Base-by-base conservation (phyloP, 2,888 invertebrate genomes). In the Caradrina kadenii region DNA sequence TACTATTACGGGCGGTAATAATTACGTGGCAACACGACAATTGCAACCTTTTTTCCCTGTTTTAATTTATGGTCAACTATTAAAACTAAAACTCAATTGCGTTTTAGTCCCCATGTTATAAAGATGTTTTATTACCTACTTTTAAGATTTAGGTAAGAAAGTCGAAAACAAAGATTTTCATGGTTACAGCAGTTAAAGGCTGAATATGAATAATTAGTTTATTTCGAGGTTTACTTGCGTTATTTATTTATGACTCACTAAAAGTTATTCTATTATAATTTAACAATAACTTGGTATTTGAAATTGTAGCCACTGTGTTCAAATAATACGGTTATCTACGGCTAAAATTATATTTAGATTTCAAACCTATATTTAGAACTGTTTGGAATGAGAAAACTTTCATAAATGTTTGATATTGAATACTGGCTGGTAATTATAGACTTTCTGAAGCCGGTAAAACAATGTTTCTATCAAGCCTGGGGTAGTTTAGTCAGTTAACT, bases 381-480 rank as follows among this genome's bases (percentile, higher is more conserved):
- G 21, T 56, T 73, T 49, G 73, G 17, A 39, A 52, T 62, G 39
- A 31, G 65, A 49, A 56, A 61, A 75, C 17, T 61, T 67, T 67
- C 19, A 22, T 61, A 35, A 45, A 52, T 56, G 21, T 61, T 68
- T n/a, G 35, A 56, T 61, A 39, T 31, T 39, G 15, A 60, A 55
- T 48, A 17, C 11, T 26, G 15, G 19, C 15, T 60, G 19, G 22
- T 19, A 54, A 31, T 64, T 59, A 19, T 15, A n/a, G 2, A 17
- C 13, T 4, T 15, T 17, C 6, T 60, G n/a, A 10, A 21, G 0
- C 10, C 2, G 13, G 35, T 74, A 21, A 45, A 74, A 48, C 22
- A 50, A 60, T 21, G n/a, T 17, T 7, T 26, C 35, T 63, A 49
- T 42, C 65, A 17, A 5, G 17, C 17, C 26, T 65, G 22, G 31